A percentile compares a stretch with the other conserved stretches of the same genome.
These are phyloP conservation scores for Dromas ardeola DNA, from an alignment of 2,113 vertebrate genomes.

Conservation along the genomic window DNA sequence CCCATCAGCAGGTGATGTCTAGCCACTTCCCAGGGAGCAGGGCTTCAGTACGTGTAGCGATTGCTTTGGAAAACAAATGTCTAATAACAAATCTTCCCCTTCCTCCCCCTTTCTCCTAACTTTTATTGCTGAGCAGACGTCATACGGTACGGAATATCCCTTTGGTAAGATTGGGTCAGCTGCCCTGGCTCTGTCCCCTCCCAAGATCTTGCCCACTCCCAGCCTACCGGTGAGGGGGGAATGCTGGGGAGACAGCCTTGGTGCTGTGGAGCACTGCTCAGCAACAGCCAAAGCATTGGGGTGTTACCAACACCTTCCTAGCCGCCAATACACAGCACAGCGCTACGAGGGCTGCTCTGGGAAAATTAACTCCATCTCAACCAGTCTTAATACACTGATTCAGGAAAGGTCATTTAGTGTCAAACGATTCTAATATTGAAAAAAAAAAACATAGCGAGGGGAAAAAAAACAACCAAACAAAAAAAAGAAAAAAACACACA, in stretches of 20 bases:
- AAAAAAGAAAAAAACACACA: fast-evolving
- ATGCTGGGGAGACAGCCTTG: background rate
- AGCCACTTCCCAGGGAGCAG: background rate
- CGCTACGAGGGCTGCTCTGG: background rate
- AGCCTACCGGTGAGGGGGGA: background rate
- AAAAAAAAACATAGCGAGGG: background rate
- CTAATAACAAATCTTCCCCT: background rate
- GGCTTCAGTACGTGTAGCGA: fast-evolving
- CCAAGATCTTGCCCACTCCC: background rate
- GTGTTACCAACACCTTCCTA: background rate
- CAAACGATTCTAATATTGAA: background rate
- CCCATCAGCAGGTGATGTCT: background rate
- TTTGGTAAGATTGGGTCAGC: background rate
- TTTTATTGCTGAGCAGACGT: background rate
- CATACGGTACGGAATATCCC: background rate
- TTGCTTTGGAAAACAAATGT: background rate
- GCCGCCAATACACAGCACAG: background rate
- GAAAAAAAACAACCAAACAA: background rate
- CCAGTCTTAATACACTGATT: background rate
- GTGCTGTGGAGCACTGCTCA: background rate
- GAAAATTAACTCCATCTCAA: background rate
- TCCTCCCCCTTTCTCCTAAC: background rate
- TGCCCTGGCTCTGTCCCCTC: background rate
- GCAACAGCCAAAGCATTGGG: background rate
- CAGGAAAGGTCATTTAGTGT: background rate